Base-by-base conservation (phyloP, 64 coral and sea anemone genomes). In the Stichodactyla helianthus region DNA sequence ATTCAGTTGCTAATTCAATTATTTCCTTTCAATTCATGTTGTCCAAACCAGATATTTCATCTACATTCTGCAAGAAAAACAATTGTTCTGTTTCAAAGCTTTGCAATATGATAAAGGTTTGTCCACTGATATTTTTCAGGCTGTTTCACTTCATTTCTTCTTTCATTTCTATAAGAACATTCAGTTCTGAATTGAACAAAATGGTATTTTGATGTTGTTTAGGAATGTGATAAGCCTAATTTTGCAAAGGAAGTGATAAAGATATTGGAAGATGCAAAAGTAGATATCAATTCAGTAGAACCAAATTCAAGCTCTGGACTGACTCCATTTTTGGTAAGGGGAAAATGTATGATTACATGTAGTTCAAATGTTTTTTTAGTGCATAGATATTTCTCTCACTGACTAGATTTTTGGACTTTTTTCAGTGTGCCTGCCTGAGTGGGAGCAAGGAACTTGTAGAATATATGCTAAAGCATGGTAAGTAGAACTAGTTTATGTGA, bases 351-450 rank as follows among this genome's bases (percentile, higher is more conserved):
- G 4, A 3, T 44, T 44, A 44, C 2, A 3, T 44, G 35, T 44
- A 44, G 35, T 44, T 44, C 35, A 79, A 79, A 22, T 79, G 77
- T 68, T 68, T 68, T 68, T 11, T 58, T 58, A 58, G 8, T 11
- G 55, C 55, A 58, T 58, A 58, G 14, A 11, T 58, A 6, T 58
- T 58, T 58, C 55, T 44, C 35, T 44, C 35, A 44, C 35, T 44
- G 2, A 44, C 35, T 44, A 44, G 35, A 44, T 44, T 44, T 44
- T 35, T 85, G 7, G 25, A 62, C 84, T n/a, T 62, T 92, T 50
- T 60, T 20, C 55, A 95, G 93, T 95, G 89, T 91, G 93, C 93
- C 13, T 95, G 93, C 77, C 62, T 95, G 51, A 88, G 85, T 71
- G 89, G 93, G 12, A 79, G 87, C 51, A 85, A 58, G 20, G 82